phyloP scores from a whole-genome alignment of 2,113 vertebrate genomes.

The Eublepharis macularius region DNA sequence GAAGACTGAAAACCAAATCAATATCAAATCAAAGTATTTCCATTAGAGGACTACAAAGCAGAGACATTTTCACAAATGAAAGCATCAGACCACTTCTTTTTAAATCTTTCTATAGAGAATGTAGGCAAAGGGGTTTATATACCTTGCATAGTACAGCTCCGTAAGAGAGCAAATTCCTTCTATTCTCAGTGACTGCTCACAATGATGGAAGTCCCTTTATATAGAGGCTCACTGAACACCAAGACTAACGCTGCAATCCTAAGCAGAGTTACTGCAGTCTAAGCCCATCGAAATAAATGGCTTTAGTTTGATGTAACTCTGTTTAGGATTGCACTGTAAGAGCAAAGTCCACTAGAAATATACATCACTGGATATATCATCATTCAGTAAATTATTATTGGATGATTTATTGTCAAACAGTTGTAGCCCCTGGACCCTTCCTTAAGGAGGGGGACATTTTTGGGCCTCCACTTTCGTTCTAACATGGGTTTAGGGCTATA shows the following conservation, averaged over 20 bases:
- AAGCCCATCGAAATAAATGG: no score
- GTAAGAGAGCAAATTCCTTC: neutral
- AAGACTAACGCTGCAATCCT: no score
- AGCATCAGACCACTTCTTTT: neutral
- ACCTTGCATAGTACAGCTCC: neutral
- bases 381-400: neutral
- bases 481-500: no score
- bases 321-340: no score
- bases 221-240: neutral
- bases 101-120: neutral
- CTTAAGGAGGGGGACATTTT: no score
- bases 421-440: no score
- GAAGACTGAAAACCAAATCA: neutral
- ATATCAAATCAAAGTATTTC: neutral
- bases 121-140: neutral
- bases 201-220: neutral
- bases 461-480: no score
- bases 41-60: neutral
- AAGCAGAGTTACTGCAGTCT: no score
- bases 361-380: neutral
- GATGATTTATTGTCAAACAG: neutral
- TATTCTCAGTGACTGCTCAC: neutral
- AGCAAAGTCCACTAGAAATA: neutral
- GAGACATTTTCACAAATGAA: neutral
- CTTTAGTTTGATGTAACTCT: no score